Conservation (phyloP, 2,888 invertebrate species). For the Drosophila prolongata region DNA sequence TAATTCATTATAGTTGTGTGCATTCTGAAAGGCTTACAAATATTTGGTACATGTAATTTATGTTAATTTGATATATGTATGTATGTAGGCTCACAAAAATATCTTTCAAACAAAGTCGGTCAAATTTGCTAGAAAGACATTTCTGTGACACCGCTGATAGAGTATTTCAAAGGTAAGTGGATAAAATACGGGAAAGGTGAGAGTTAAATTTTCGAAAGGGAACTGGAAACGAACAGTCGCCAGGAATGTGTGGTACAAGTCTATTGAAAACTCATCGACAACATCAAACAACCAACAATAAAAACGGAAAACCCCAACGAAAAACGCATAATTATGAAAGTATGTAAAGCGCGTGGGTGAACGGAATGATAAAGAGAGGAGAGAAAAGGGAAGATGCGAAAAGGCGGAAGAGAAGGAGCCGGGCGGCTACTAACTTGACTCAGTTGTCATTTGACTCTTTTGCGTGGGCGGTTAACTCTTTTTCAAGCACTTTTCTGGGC, state of each 20-base stretch:
- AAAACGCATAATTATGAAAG: conserved; percentile 50
- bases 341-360: conserved; percentile 44
- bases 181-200: neutral
- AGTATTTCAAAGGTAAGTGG: conserved; percentile 2
- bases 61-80: too few species aligned
- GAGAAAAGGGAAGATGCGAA: neutral
- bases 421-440: conserved; percentile 33
- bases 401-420: neutral
- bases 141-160: too few species aligned
- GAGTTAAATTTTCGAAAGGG: conserved; percentile 5
- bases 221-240: conserved; percentile 30
- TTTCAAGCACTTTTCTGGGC: conserved; percentile 33
- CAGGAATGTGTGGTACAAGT: conserved; percentile 47
- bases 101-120: too few species aligned
- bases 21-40: too few species aligned
- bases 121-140: too few species aligned
- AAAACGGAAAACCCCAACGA: conserved; percentile 26
- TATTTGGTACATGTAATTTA: too few species aligned
- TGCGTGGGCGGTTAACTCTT: conserved; percentile 66
- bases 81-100: too few species aligned
- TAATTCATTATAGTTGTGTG: too few species aligned
- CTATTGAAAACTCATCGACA: conserved; percentile 68
- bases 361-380: conserved; percentile 6
- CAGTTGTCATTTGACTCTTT: conserved; percentile 38
- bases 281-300: conserved; percentile 54